phyloP scores from a whole-genome alignment of 2,113 vertebrate species.

The Phalacrocorax pelagicus region DNA sequence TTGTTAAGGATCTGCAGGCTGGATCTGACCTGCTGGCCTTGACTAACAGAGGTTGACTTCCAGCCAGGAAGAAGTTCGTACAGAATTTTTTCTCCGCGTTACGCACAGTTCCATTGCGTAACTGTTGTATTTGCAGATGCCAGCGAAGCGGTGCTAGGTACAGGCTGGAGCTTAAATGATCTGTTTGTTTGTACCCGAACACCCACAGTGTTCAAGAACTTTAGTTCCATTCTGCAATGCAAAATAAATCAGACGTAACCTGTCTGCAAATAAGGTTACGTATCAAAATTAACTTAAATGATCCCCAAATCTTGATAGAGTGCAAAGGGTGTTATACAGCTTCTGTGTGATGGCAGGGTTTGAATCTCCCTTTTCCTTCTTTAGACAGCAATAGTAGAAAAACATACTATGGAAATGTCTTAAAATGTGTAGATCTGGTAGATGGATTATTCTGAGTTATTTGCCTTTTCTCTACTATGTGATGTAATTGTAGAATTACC shows the following conservation, averaged over 20 bases:
- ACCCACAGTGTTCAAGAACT: not conserved
- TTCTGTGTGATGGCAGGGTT: not conserved
- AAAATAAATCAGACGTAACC: not conserved
- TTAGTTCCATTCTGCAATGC: not conserved
- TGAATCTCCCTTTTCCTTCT: not conserved
- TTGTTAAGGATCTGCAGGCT: not conserved
- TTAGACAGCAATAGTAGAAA: not conserved
- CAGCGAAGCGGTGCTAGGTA: not conserved
- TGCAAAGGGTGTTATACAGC: too few relatives aligned
- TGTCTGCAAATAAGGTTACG: not conserved
- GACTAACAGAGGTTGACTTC: not conserved
- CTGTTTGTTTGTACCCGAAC: not conserved
- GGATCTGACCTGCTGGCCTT: not conserved
- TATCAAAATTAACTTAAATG: not conserved
- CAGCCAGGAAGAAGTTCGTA: not conserved
- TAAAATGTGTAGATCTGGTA: not conserved
- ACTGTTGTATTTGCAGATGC: not conserved
- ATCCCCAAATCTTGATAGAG: not conserved
- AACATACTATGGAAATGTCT: not conserved
- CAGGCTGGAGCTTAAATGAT: not conserved
- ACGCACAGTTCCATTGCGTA: accelerated
- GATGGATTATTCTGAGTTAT: not conserved
- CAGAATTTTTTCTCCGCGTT: not conserved
- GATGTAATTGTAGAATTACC: not conserved
- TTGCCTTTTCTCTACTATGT: not conserved